Evolutionary conservation across 1,140 invertebrate genomes (phyloP), one percentile per base, ranked within the genome.

Genomic region (Anadara kagoshimensis): DNA sequence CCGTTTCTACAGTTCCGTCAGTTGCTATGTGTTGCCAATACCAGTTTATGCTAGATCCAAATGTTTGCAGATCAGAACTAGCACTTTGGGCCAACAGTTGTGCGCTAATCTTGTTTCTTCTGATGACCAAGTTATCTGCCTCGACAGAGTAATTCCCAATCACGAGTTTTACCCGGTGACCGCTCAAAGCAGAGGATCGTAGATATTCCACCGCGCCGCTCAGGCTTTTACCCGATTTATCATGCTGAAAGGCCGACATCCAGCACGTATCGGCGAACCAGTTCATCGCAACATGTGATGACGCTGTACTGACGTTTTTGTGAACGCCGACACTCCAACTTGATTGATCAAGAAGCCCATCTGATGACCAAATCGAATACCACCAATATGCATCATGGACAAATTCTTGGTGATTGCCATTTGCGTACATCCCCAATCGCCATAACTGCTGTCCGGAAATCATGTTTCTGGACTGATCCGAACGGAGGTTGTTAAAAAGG

Each of bases 341-440:
- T n/a, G 73, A 65, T 62, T 66, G 70, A 22, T 70, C 56, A 3
- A 68, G 22, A 2, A 44, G 44, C 0, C 67, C 73, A 11, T 54
- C 20, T 22, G 68, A 65, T 18, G 73, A 71, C 73, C 66, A 66
- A 36, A 70, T 49, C 1, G 73, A 71, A 41, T 65, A 69, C 73
- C 73, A 75, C 73, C 73, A 75, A 41, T 71, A 75, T 0, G 62
- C 68, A 54, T 75, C 69, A n/a, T 7, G n/a, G n/a, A 59, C 56
- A 29, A 54, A 70, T 56, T 56, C 59, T 10, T 24, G 45, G 45
- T 63, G 68, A 1, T 70, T 49, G 20, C 24, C 49, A 20, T 45
- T 43, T 18, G 16, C 43, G 8, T 14, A 43, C 36, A 63, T 58
- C 45, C 68, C 63, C 10, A 70, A 47, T 12, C 51, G 47, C 68